Base-by-base conservation (phyloP, 2,797 vertebrate species). In the Helostoma temminkii region DNA sequence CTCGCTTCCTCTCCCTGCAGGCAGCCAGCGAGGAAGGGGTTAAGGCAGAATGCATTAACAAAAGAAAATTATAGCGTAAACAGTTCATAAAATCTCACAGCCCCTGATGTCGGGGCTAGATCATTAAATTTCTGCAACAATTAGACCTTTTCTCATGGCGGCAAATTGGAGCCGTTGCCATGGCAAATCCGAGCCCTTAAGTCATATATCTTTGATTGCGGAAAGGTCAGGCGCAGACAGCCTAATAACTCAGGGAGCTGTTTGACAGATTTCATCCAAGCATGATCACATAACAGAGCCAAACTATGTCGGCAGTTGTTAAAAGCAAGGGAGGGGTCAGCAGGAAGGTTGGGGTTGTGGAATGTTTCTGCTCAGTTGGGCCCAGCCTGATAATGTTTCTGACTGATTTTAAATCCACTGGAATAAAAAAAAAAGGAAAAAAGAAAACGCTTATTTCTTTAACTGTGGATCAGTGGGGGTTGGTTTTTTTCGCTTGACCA, bases 101-200 rank as follows among this genome's bases (percentile, higher is more conserved):
- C 97, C 97, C 97, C 96, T 97, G 96, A 98, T 98, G 97, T 98
- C 96, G 96, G 96, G 96, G 97, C 96, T 96, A 97, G 97, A 98
- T 98, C 97, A 98, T 98, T 99, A 98, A 96, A 98, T 98, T 98
- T 98, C 96, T 98, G 96, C 96, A 98, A 99, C 98, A 98, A 98
- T 98, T 99, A 98, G 96, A 98, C 96, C 96, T 97, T 99, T 98
- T 97, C 96, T 99, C 96, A 97, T 96, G 95, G 96, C 96, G 95
- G 96, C 97, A 98, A 98, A 98, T 97, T 97, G 96, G 96, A 98
- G 96, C 94, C 95, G 97, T 99, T 99, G 97, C 97, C 97, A 99
- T 98, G 97, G 97, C 96, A 97, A 99, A 98, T 96, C 96, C 95
- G 96, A 98, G 97, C 97, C 97, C 97, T 98, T 98, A 99, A 98